Evolutionary conservation across 2,113 vertebrate genomes (phyloP).

Genomic region (Eulemur rufifrons): DNA sequence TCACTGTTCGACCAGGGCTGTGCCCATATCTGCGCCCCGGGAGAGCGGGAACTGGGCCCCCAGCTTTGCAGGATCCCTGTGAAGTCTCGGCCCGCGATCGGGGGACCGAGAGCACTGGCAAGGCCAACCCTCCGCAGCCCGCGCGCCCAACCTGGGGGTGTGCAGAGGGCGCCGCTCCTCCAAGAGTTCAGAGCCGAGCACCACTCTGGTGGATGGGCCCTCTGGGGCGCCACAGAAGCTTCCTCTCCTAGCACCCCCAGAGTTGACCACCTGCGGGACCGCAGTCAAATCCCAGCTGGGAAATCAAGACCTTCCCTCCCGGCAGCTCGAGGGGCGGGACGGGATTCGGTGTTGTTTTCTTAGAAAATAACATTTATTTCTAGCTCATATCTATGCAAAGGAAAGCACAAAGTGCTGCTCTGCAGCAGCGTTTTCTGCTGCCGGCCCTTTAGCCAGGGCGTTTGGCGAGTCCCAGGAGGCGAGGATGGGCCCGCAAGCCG

Average conservation of each 20-base stretch:
- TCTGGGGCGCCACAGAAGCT: not conserved
- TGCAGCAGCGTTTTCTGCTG: constrained; percentile 75
- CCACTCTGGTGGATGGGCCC: accelerated
- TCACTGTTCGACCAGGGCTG: not conserved
- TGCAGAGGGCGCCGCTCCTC: not conserved
- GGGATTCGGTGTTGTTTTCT: constrained; percentile 59
- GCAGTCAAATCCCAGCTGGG: not conserved
- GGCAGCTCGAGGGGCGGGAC: not conserved
- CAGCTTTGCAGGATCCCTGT: not conserved
- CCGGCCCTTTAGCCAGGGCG: not conserved
- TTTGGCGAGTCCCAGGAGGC: constrained; percentile 19
- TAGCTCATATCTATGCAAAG: constrained; percentile 89
- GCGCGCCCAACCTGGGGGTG: not conserved
- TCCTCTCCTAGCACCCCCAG: not conserved
- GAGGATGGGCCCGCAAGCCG: not conserved
- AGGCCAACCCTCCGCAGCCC: not conserved
- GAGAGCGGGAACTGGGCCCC: not conserved
- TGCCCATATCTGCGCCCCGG: not conserved
- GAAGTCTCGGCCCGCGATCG: accelerated
- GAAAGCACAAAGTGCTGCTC: constrained; percentile 89
- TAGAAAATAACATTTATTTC: constrained; percentile 99
- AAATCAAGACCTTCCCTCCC: not conserved
- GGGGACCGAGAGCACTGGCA: not conserved
- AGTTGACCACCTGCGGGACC: not conserved
- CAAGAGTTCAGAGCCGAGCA: not conserved